Percentiles rank a stretch among this genome's conserved stretches.
Conservation (phyloP, 2,888 invertebrate species). For the Andrena trimmerana region DNA sequence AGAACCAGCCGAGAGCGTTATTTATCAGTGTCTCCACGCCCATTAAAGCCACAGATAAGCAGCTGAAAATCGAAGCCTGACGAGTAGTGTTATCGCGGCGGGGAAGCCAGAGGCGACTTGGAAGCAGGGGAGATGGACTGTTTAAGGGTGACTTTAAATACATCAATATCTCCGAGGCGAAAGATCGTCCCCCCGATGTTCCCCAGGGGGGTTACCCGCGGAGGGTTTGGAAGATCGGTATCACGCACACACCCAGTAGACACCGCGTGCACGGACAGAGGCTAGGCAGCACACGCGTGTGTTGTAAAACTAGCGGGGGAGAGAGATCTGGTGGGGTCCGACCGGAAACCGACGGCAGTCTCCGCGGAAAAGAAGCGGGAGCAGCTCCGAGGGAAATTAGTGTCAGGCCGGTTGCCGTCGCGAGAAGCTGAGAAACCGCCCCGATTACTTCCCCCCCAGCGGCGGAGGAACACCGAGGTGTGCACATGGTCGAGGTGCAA, state of each 20-base stretch:
- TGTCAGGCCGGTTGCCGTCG: constrained; percentile 58
- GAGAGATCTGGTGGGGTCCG: constrained; percentile 49
- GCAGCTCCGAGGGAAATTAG: constrained; percentile 63
- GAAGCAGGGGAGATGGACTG: constrained; percentile 1
- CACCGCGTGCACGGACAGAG: not conserved
- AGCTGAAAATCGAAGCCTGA: not conserved
- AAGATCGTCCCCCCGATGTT: constrained; percentile 29
- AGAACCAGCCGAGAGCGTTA: not conserved
- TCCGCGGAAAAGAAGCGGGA: constrained; percentile 58
- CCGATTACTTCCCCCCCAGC: constrained; percentile 19
- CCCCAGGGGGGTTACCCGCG: constrained; percentile 26
- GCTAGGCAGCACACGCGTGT: not conserved
- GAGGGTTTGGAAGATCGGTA: constrained; percentile 40
- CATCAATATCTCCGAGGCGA: constrained; percentile 48
- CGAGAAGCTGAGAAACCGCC: constrained; percentile 42
- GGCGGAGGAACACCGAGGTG: constrained; percentile 24
- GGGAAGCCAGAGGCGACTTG: not conserved
- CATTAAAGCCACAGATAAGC: constrained; percentile 17
- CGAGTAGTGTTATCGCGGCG: not conserved
- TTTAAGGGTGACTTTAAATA: constrained; percentile 37
- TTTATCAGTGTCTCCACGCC: not conserved
- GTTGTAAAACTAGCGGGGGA: constrained; percentile 47
- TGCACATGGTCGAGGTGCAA: constrained; percentile 76
- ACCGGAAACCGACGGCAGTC: constrained; percentile 61
- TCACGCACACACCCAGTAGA: constrained; percentile 23